phyloP scores from a whole-genome alignment of 1,140 invertebrate species.

The Chlorops oryzae region DNA sequence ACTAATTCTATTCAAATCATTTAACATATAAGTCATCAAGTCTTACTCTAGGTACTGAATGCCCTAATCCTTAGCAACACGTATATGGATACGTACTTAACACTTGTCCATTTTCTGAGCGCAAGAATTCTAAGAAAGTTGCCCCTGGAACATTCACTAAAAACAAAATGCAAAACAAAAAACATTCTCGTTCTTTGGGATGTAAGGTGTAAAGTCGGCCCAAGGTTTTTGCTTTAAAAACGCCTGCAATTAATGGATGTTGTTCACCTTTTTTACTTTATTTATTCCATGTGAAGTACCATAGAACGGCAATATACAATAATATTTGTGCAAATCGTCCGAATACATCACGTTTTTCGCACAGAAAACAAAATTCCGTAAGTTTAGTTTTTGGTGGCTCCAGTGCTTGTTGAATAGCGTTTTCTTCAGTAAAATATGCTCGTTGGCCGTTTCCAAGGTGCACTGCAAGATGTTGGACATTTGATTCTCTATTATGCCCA shows the following conservation, averaged over 20 bases:
- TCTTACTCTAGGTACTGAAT: no score
- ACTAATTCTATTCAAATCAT: no score
- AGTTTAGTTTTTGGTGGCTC: constrained; percentile 33
- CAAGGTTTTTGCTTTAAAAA: constrained; percentile 11
- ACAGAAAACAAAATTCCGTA: constrained; percentile 33
- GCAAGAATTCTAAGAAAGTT: constrained; percentile 41
- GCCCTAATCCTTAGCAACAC: no score
- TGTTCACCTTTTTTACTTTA: constrained; percentile 26
- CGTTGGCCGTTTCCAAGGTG: no score
- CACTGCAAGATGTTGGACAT: constrained; percentile 40
- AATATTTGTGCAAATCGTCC: constrained; percentile 43
- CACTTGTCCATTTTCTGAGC: constrained; percentile 42
- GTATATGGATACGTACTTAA: constrained; percentile 42
- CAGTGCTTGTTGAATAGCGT: constrained; percentile 14
- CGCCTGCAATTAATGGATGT: constrained; percentile 16
- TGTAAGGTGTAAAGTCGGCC: constrained; percentile 45
- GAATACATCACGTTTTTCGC: constrained; percentile 1
- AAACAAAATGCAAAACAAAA: constrained; percentile 14
- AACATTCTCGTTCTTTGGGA: constrained; percentile 37
- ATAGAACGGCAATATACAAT: constrained; percentile 46
- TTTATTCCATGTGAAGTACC: constrained; percentile 42
- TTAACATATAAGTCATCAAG: no score
- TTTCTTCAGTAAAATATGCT: constrained; percentile 5
- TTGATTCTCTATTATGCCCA: constrained; percentile 39
- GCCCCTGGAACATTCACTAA: constrained; percentile 41